Evolutionary conservation across 1,140 invertebrate species (phyloP), one percentile per base, ranked within the genome.

Genomic region (Lasioglossum baleicum): DNA sequence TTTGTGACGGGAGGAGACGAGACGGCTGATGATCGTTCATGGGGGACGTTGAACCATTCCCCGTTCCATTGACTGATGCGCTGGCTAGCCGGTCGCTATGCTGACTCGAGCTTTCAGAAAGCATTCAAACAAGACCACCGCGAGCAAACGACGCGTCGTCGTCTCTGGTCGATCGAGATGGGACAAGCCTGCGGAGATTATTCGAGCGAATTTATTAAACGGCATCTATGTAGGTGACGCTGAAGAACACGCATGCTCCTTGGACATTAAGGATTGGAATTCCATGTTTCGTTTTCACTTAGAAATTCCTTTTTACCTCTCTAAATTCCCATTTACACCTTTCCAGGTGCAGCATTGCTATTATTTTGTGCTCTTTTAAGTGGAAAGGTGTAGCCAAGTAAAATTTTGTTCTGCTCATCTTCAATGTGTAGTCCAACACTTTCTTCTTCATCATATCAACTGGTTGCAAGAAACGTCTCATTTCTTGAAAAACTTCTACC

Each of bases 1-100:
- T 48, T 13, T 48, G 44, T 11, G 44, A 48, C 44, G 44, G 11
- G 42, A 44, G 7, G 42, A 44, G 44, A 48, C 44, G 44, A 48
- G 44, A 48, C 80, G 75, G 81, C 70, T 79, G 78, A 64, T 75
- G 68, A 67, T 68, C 63, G 68, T 60, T 48, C 76, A 56, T 0
- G 68, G 42, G 51, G 75, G 68, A 71, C 75, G 75, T 78, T 78
- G 75, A 71, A 72, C 68, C 75, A 44, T 22, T n/a, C 68, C 44
- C 44, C 31, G 15, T 8, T 13, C 44, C 48, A 76, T 76, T 76
- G 65, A 68, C 74, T 76, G 73, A 67, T 75, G 73, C 73, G 40
- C 56, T 2, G 0, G 56, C 56, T 2, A 5, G 56, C 56, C 7
- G 20, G 56, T 58, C 3, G 26, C 40, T 48, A 26, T 60, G 60